Evolutionary conservation across 2,888 invertebrate genomes (phyloP).

Genomic region (Brachylomia viminalis): DNA sequence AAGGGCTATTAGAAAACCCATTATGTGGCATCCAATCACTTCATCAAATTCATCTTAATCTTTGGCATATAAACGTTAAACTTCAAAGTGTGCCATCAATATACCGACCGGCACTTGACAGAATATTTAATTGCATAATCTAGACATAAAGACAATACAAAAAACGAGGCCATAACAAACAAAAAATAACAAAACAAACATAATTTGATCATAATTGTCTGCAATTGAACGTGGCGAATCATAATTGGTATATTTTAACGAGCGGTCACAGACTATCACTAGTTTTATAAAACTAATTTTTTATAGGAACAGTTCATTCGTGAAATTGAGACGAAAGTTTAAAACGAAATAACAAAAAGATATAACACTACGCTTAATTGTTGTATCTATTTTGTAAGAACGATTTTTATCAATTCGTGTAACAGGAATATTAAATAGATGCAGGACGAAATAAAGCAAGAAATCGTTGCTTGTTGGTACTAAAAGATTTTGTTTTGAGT

Average conservation of each 20-base stretch:
- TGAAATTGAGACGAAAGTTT: conserved; percentile 46
- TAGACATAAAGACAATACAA: conserved; percentile 25
- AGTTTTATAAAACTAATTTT: conserved; percentile 43
- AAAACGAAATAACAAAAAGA: conserved; percentile 11
- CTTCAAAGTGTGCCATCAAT: conserved; percentile 15
- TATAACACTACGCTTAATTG: conserved; percentile 20
- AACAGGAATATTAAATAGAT: conserved; percentile 22
- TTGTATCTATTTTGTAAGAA: conserved; percentile 36
- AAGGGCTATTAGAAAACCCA: background rate
- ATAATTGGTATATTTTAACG: conserved; percentile 57
- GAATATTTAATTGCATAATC: conserved; percentile 29
- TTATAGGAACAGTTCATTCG: conserved; percentile 27
- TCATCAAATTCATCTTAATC: background rate
- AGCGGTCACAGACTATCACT: conserved; percentile 37
- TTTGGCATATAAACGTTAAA: background rate
- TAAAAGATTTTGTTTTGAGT: conserved; percentile 6
- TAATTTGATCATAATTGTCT: conserved; percentile 51
- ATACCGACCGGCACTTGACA: background rate
- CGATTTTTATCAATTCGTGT: conserved; percentile 17
- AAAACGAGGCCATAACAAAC: conserved; percentile 28
- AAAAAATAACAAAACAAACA: conserved; percentile 47
- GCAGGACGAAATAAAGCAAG: background rate
- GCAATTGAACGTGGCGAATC: conserved; percentile 53
- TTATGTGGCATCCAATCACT: background rate
- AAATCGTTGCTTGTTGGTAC: background rate